Conservation (phyloP, 2,113 vertebrate genomes). For the Crotalus horridus region DNA sequence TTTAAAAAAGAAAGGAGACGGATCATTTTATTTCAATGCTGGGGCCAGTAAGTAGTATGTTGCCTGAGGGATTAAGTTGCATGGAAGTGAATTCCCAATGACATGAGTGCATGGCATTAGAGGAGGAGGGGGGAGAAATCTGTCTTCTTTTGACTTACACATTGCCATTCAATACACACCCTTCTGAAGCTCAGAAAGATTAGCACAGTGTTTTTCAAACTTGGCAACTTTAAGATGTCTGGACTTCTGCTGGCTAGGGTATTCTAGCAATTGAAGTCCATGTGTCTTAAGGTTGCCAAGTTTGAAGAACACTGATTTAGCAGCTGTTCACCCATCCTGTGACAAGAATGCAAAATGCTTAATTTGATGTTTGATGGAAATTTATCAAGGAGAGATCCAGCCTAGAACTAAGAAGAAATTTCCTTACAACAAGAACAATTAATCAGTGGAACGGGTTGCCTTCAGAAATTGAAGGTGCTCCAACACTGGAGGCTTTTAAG, state of each 20-base stretch:
- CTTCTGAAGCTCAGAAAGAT: not conserved
- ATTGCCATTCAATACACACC: rapidly evolving
- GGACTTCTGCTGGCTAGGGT: not conserved
- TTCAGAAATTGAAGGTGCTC: too few species aligned
- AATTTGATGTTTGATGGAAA: not conserved
- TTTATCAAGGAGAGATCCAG: too few species aligned
- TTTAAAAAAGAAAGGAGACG: not conserved
- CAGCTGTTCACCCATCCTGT: not conserved
- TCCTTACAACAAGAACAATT: too few species aligned
- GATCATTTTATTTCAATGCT: not conserved
- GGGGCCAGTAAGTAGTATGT: not conserved
- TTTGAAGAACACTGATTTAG: not conserved
- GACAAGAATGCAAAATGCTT: not conserved
- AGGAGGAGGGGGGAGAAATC: not conserved
- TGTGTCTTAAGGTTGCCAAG: not conserved
- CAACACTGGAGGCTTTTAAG: not conserved
- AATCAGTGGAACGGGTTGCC: too few species aligned
- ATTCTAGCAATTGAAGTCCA: not conserved
- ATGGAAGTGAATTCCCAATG: not conserved
- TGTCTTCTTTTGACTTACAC: not conserved
- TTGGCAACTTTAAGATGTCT: too few species aligned
- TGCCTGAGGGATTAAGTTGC: not conserved
- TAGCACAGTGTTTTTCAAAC: not conserved
- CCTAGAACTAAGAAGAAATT: too few species aligned
- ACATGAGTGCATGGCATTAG: not conserved